Evolutionary conservation across 2,113 vertebrate genomes (phyloP).

Genomic region (Colistium nudipinnis): DNA sequence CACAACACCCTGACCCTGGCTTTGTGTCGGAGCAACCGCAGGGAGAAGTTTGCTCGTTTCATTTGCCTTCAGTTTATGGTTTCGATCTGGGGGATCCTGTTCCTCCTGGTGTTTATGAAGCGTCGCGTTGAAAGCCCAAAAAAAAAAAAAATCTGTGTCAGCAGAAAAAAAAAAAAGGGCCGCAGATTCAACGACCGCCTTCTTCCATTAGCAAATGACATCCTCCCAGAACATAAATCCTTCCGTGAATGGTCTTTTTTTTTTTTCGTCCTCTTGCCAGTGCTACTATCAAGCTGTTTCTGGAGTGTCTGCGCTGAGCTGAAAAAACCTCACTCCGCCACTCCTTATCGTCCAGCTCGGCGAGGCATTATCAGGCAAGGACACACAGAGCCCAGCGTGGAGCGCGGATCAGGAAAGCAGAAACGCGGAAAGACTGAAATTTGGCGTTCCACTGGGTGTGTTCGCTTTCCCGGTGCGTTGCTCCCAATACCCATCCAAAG

Average conservation of each 20-base stretch:
- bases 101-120: conserved; percentile 19
- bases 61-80: conserved; percentile 3
- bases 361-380: conserved; percentile 30
- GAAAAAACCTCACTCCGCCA: conserved; percentile 32
- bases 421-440: neutral
- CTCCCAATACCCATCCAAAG: neutral
- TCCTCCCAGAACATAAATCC: conserved; percentile 41
- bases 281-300: conserved; percentile 34
- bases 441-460: neutral
- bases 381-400: neutral
- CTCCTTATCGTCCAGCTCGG: conserved; percentile 22
- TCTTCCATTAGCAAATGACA: conserved; percentile 54
- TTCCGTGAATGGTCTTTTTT: conserved; percentile 26
- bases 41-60: conserved; percentile 8
- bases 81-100: neutral
- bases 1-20: conserved; percentile 29
- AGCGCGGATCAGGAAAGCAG: neutral
- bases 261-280: conserved; percentile 44
- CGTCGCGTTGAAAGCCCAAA: neutral
- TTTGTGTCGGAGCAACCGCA: conserved; percentile 1
- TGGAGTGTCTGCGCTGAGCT: conserved; percentile 27
- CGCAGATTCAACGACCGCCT: neutral
- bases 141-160: conserved; percentile 20
- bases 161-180: conserved; percentile 29
- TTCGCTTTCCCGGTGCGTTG: neutral